Evolutionary conservation across 1,140 invertebrate genomes (phyloP), one percentile per base, ranked within the genome.

Genomic region (Kradibia gibbosae): DNA sequence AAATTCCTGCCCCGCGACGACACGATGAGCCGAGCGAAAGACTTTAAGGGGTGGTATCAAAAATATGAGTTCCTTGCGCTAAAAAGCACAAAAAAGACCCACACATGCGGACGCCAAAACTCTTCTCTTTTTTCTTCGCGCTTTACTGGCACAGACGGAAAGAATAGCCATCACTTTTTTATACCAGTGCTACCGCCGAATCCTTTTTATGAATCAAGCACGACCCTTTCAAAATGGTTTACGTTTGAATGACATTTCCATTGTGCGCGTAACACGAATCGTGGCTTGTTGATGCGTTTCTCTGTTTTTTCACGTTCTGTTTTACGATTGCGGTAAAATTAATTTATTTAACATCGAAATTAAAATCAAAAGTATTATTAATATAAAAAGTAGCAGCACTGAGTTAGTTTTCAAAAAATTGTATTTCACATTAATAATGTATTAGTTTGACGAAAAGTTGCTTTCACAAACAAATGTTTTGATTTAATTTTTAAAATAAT

Each of bases 131-230:
- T 36, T 17, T 39, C 20, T 71, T 13, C 45, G 36, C 34, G 25
- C 22, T 78, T 65, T 65, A 36, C 10, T 25, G 25, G 2, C 20
- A 3, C 8, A 22, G 1, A 20, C 11, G 42, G 31, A 42, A 36
- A 53, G 50, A 34, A 20, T 50, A 74, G 71, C 48, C 20, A 36
- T 4, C 3, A 10, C 31, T 62, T 45, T 48, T 65, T 77, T 20
- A 48, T 0, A 5, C 13, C 4, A n/a, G 39, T 3, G 50, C 50
- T 36, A 17, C n/a, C 25, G 53, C 71, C 50, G 67, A 79, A 28
- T 65, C 71, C 71, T 74, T 80, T 80, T 80, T 39, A 57, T 34
- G 13, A 53, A n/a, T 53, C 34, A 22, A 62, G 11, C 36, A 28
- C 22, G 22, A 10, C 34, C 72, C 78, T 72, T 55, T 60, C 25